Evolutionary conservation across 2,113 vertebrate species (phyloP).

Genomic region (Varanus komodoensis): DNA sequence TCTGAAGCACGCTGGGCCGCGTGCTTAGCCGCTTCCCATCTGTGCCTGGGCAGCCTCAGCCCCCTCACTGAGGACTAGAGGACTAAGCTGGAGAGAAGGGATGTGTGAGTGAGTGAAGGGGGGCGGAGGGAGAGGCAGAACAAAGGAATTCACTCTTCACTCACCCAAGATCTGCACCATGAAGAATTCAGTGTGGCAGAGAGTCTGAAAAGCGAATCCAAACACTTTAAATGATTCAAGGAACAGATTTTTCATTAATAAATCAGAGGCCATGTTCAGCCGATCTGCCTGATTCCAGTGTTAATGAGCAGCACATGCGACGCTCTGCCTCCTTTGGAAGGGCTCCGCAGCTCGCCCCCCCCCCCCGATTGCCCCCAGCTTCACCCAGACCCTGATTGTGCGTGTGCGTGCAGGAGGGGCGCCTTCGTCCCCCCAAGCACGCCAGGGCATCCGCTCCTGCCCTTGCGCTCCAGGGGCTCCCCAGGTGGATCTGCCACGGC

Average conservation of each 20-base stretch:
- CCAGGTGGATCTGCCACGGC: no score
- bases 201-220: background rate
- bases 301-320: background rate
- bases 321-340: background rate
- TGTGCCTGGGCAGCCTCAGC: no score
- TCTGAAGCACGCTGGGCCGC: no score
- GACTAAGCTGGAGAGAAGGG: no score
- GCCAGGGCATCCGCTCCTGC: no score
- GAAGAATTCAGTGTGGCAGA: background rate
- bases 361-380: background rate
- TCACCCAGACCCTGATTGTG: background rate
- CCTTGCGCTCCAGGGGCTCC: no score
- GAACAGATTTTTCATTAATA: background rate
- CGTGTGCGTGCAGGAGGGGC: background rate
- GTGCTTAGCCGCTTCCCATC: no score
- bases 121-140: background rate
- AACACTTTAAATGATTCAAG: constrained; percentile 18
- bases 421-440: background rate
- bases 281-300: background rate
- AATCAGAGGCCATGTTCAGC: background rate
- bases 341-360: background rate
- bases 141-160: background rate
- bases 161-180: background rate
- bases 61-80: no score
- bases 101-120: background rate